These are phyloP conservation scores for Cantharis lateralis DNA, from an alignment of 2,888 invertebrate species.

Conservation along the genomic window DNA sequence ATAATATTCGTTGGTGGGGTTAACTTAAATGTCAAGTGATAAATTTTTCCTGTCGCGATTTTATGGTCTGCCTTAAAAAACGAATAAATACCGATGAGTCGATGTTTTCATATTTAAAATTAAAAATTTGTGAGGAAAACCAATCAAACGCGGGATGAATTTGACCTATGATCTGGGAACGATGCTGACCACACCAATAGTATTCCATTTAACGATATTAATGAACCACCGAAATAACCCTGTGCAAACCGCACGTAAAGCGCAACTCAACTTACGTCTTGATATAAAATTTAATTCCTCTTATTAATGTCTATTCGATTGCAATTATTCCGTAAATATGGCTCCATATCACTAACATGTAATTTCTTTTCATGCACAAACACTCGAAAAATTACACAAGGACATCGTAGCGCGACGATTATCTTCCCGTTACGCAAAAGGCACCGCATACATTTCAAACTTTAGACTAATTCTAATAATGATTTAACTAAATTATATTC, in stretches of 20 bases:
- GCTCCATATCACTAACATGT: conserved; percentile 58
- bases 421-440: background rate
- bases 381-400: conserved; percentile 26
- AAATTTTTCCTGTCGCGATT: background rate
- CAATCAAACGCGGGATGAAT: conserved; percentile 15
- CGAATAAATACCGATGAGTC: background rate
- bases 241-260: background rate
- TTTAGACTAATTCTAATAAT: background rate
- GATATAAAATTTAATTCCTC: conserved; percentile 38
- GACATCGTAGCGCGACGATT: background rate
- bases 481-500: background rate
- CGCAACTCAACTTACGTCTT: conserved; percentile 48
- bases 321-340: conserved; percentile 63
- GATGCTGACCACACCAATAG: conserved; percentile 20
- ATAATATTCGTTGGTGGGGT: background rate
- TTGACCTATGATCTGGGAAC: conserved; percentile 30
- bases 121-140: conserved; percentile 8
- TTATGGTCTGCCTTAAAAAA: background rate
- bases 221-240: conserved; percentile 4
- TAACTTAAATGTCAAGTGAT: background rate
- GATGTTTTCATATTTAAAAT: conserved; percentile 6
- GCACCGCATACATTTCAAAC: background rate
- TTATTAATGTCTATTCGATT: conserved; percentile 37
- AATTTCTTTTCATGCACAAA: conserved; percentile 30
- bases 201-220: conserved; percentile 3